Evolutionary conservation across 2,113 vertebrate species (phyloP).

Genomic region (Harpagus bidentatus): DNA sequence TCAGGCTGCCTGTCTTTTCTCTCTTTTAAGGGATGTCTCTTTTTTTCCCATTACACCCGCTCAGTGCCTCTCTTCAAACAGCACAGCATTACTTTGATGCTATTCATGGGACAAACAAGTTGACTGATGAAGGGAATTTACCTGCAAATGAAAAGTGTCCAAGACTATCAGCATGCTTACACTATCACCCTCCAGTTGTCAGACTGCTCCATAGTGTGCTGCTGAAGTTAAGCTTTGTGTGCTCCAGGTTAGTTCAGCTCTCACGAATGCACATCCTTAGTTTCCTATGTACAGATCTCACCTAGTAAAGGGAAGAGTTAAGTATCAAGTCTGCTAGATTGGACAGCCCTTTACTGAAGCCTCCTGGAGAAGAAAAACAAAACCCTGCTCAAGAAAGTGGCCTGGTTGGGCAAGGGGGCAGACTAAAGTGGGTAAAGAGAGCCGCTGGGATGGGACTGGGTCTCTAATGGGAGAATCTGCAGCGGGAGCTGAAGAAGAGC

Average conservation of each 20-base stretch:
- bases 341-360: background rate
- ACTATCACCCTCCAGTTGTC: background rate
- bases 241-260: background rate
- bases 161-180: background rate
- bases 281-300: background rate
- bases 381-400: background rate
- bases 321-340: background rate
- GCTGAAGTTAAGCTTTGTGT: background rate
- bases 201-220: background rate
- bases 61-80: background rate
- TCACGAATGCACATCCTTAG: background rate
- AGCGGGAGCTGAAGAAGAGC: background rate
- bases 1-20: background rate
- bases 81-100: background rate
- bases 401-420: background rate
- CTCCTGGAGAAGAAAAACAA: background rate
- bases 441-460: background rate
- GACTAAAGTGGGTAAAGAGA: background rate
- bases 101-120: constrained; percentile 2
- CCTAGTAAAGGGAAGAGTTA: background rate
- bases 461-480: background rate
- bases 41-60: background rate
- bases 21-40: background rate
- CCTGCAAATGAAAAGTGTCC: background rate
- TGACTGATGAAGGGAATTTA: constrained; percentile 18